Base-by-base conservation (phyloP, 1,140 invertebrate species). In the Latrodectus geometricus region DNA sequence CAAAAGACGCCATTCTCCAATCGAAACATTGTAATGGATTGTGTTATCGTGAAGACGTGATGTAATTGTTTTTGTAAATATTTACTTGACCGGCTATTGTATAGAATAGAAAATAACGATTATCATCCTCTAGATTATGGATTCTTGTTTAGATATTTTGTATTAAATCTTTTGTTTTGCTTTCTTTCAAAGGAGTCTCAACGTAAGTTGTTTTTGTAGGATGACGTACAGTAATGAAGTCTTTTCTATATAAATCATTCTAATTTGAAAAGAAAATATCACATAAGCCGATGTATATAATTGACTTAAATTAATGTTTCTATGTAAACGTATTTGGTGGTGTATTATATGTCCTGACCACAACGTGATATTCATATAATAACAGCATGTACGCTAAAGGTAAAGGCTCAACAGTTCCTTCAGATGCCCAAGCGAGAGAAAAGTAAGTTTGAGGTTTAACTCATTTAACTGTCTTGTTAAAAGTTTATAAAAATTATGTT, bases 351-450 rank as follows among this genome's bases (percentile, higher is more conserved):
- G 74, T 86, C 70, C 61, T 86, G 75, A 86, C 50, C 66, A 20
- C 50, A 68, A 49, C 72, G 74, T 74, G 66, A 86, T 77, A 76
- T 50, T 56, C 54, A 70, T 35, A 86, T 77, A 70, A 17, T 70
- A 69, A 65, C 74, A 86, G 83, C 83, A 90, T 90, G 97, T 97
- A 97, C 93, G 95, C 96, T 88, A 97, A 97, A 93, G 96, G 96
- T 90, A 97, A 97, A 94, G 95, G 95, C 90, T 95, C 96, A 84
- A 94, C 95, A 87, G 96, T 97, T 90, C 96, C 96, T 89, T 97
- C 96, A 90, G 97, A 98, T 93, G 96, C 96, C 90, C 96, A 97
- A 93, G 96, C 97, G 88, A 94, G 96, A 92, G 96, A 98, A 94
- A 98, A 98, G 95, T 97, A 94, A 93, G 94, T 94, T 77, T 17